These are phyloP conservation scores for Hydrolagus colliei DNA, from an alignment of 2,797 vertebrate species.

Conservation along the genomic window DNA sequence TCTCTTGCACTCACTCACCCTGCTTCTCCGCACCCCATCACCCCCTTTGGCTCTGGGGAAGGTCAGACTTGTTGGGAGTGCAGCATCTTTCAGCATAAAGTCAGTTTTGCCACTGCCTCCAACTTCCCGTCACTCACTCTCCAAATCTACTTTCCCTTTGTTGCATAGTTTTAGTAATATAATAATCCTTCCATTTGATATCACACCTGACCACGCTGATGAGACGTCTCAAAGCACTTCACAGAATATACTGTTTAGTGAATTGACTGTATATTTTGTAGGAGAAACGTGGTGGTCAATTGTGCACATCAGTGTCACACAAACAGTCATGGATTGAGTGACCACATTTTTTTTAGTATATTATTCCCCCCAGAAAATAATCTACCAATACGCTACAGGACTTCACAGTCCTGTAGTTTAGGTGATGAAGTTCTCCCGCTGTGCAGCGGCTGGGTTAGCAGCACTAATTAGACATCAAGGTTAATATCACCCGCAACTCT, in stretches of 20 bases:
- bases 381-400: too few relatives aligned
- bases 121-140: background rate
- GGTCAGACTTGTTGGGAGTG: conserved; percentile 3
- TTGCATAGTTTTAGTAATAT: background rate
- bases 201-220: too few relatives aligned
- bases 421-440: background rate
- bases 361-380: too few relatives aligned
- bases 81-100: background rate
- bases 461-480: conserved; percentile 3
- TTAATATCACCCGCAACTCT: background rate
- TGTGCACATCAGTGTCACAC: too few relatives aligned
- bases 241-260: too few relatives aligned
- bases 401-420: background rate
- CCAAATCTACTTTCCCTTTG: background rate
- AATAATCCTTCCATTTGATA: too few relatives aligned
- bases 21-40: too few relatives aligned
- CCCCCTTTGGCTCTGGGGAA: background rate
- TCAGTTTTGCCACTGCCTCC: background rate
- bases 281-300: too few relatives aligned
- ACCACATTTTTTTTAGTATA: too few relatives aligned
- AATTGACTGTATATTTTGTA: too few relatives aligned
- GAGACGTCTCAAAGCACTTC: too few relatives aligned
- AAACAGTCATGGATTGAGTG: too few relatives aligned
- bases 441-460: background rate
- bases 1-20: background rate